Percentiles rank a stretch among this genome's conserved stretches.
These are phyloP conservation scores for Sarcophilus harrisii DNA, from an alignment of 2,797 vertebrate species.

Conservation along the genomic window DNA sequence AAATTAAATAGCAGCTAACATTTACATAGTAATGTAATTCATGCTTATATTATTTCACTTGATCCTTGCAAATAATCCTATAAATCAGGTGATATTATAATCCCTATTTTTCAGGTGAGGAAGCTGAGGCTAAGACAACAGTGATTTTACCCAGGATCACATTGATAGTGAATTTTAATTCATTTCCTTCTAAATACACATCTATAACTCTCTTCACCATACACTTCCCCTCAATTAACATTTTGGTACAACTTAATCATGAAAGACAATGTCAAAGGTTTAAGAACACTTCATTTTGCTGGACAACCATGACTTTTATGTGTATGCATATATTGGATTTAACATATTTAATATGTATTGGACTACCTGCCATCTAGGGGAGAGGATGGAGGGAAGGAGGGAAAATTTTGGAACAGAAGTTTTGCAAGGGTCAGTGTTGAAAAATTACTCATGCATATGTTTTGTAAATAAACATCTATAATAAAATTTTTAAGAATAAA, in stretches of 20 bases:
- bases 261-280: not conserved
- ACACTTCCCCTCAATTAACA: not conserved
- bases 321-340: too few relatives aligned
- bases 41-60: not conserved
- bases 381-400: too few relatives aligned
- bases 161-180: not conserved
- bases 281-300: not conserved
- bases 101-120: not conserved
- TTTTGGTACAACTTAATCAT: not conserved
- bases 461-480: too few relatives aligned
- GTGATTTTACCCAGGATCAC: not conserved
- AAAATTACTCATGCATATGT: too few relatives aligned
- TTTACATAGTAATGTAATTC: not conserved
- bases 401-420: too few relatives aligned
- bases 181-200: not conserved
- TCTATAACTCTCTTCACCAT: not conserved
- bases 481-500: too few relatives aligned
- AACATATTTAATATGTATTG: too few relatives aligned
- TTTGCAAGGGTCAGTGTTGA: too few relatives aligned
- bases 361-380: too few relatives aligned
- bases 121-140: not conserved
- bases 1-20: not conserved
- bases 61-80: not conserved
- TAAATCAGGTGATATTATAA: not conserved
- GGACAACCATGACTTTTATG: not conserved